Base-by-base conservation (phyloP, 1,140 invertebrate genomes). In the Drosophila erecta region DNA sequence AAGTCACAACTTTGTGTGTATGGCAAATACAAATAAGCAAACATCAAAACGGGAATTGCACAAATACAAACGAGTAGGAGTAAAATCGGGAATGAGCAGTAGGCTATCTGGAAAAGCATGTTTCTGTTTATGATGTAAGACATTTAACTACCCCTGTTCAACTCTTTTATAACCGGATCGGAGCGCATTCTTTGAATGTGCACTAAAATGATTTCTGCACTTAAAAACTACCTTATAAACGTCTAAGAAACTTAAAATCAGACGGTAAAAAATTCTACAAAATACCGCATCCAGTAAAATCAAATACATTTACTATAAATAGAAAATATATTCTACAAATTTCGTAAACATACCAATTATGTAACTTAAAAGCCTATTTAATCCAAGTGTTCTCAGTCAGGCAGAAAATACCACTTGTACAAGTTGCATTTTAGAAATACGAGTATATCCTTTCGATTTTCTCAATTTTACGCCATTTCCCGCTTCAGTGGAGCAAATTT, bases 1-100 rank as follows among this genome's bases (percentile, higher is more conserved):
- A 77, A 81, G 79, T 81, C 81, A 70, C 70, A 79, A 87, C 64
- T 64, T 74, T 86, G 79, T 80, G 65, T 84, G 81, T 81, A 46
- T 70, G 64, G 44, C 78, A 81, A 85, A 78, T 58, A 78, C 69
- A 85, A 87, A 85, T 87, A 84, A 55, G 59, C 77, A 74, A 67
- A 65, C 81, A 84, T 79, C 55, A 57, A 56, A 76, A 84, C 78
- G 76, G 74, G 69, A 74, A 83, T 81, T 79, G 75, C 80, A 78
- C 49, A 81, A 64, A 74, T 50, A 80, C 43, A 22, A 38, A 55
- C 43, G 54, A 20, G 30, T 30, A 10, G 30, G 30, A 8, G 30
- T 30, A 30, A 8, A 37, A 6, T 27, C 8, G 27, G 30, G 17
- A 30, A 15, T 4, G 41, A 35, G 6, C 12, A 46, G 50, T 60